Evolutionary conservation across 2,113 vertebrate genomes (phyloP).

Genomic region (Hepsetus odoe): DNA sequence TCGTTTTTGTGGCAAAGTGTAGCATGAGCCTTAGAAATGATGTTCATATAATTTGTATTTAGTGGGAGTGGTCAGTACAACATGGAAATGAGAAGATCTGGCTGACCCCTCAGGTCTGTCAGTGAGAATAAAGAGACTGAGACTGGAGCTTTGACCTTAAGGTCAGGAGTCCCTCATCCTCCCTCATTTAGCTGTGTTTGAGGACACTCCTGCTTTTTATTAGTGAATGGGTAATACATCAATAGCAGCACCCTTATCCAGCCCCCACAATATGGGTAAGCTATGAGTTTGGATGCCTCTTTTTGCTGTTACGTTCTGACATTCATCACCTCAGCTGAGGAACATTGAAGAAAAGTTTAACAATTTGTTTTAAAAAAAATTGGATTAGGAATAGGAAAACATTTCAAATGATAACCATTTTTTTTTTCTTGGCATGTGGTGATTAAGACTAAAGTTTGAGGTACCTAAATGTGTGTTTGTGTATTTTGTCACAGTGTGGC

Average conservation of each 20-base stretch:
- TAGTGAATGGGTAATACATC: conserved; percentile 49
- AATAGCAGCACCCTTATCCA: conserved; percentile 29
- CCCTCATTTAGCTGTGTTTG: conserved; percentile 64
- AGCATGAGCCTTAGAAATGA: conserved; percentile 32
- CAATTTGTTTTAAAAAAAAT: no score
- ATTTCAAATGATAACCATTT: no score
- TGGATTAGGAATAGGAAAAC: no score
- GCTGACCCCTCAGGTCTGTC: conserved; percentile 48
- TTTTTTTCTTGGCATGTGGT: not conserved
- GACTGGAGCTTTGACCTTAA: conserved; percentile 49
- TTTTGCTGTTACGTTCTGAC: not conserved
- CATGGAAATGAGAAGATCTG: conserved; percentile 52
- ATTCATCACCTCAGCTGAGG: not conserved
- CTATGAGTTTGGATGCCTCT: conserved; percentile 11
- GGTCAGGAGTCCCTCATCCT: conserved; percentile 59
- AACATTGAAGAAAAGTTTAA: not conserved
- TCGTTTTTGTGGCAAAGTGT: not conserved
- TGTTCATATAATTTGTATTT: conserved; percentile 49
- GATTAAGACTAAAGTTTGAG: not conserved
- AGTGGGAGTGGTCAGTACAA: conserved; percentile 43
- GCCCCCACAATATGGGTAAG: conserved; percentile 31
- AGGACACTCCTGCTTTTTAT: conserved; percentile 63
- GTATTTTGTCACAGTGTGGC: conserved; percentile 42
- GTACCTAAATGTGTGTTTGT: conserved; percentile 11
- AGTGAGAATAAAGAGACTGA: conserved; percentile 52